These are phyloP conservation scores for Triplophysa bombifrons DNA, from an alignment of 2,797 vertebrate species.

Conservation along the genomic window DNA sequence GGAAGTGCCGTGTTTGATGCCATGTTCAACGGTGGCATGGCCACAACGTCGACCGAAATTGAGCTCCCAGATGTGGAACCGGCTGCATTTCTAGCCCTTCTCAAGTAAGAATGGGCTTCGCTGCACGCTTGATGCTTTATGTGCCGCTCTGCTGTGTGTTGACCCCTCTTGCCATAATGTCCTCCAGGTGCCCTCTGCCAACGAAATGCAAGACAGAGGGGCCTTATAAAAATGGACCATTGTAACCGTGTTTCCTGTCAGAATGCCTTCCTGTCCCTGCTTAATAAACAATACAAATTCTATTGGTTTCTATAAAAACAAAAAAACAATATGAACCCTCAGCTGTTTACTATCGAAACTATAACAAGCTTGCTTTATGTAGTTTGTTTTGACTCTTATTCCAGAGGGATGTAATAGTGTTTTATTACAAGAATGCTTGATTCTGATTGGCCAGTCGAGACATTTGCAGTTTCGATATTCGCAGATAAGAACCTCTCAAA, in stretches of 20 bases:
- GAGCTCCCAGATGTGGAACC: conserved; percentile 89
- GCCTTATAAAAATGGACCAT: not conserved
- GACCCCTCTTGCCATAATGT: conserved; percentile 31
- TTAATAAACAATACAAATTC: no score
- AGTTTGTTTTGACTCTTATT: no score
- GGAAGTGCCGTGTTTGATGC: conserved; percentile 88
- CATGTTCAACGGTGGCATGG: conserved; percentile 91
- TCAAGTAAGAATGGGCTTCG: conserved; percentile 79
- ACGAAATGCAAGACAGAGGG: conserved; percentile 4
- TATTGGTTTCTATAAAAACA: no score
- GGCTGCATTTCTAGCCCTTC: conserved; percentile 85
- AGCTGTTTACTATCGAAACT: no score
- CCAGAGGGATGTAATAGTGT: no score
- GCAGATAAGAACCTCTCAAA: no score
- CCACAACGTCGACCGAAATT: conserved; percentile 88
- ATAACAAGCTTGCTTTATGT: not conserved
- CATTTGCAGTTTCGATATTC: no score
- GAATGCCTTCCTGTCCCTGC: no score
- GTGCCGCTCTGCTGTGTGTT: conserved; percentile 23
- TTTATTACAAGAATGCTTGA: no score
- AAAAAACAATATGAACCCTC: no score
- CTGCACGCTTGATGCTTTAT: not conserved
- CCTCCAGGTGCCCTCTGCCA: conserved; percentile 52
- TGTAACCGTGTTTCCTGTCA: not conserved
- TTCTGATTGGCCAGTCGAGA: no score